phyloP scores from a whole-genome alignment of 2,113 vertebrate species.

The Anser brachyrhynchus region DNA sequence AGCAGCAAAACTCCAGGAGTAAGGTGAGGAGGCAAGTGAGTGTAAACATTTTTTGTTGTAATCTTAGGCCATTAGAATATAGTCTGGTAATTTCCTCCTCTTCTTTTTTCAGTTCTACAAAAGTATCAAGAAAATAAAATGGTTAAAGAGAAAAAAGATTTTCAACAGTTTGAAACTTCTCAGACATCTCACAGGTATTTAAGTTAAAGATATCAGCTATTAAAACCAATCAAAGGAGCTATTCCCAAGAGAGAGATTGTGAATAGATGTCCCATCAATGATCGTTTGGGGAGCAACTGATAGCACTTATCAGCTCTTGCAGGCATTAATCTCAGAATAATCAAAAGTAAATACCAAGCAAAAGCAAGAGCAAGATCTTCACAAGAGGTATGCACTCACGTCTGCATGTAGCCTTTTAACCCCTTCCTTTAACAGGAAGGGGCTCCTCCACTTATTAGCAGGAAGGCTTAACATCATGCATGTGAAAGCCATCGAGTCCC shows the following conservation, averaged over 20 bases:
- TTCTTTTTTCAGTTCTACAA: constrained; percentile 29
- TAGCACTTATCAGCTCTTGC: constrained; percentile 59
- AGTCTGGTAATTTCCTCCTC: constrained; percentile 21
- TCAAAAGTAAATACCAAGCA: constrained; percentile 70
- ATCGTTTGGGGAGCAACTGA: constrained; percentile 43
- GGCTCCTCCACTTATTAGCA: neutral
- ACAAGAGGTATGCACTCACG: neutral
- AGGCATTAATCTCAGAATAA: constrained; percentile 61
- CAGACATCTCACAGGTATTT: constrained; percentile 35
- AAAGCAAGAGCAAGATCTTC: constrained; percentile 10
- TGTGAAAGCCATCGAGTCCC: neutral
- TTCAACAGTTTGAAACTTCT: constrained; percentile 21
- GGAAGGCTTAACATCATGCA: neutral
- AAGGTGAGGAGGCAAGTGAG: neutral
- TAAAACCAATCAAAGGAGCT: constrained; percentile 44
- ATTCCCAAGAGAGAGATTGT: constrained; percentile 39
- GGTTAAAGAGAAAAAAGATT: neutral
- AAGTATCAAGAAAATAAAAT: neutral
- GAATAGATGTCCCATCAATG: constrained; percentile 35
- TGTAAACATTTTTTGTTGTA: neutral
- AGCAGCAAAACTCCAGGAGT: constrained; percentile 6
- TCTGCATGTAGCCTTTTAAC: constrained; percentile 31
- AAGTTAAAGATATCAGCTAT: constrained; percentile 42
- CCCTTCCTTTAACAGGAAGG: neutral
- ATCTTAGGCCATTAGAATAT: constrained; percentile 16